Evolutionary conservation across 1,140 invertebrate genomes (phyloP).

Genomic region (Thalassaphorura encarpata): DNA sequence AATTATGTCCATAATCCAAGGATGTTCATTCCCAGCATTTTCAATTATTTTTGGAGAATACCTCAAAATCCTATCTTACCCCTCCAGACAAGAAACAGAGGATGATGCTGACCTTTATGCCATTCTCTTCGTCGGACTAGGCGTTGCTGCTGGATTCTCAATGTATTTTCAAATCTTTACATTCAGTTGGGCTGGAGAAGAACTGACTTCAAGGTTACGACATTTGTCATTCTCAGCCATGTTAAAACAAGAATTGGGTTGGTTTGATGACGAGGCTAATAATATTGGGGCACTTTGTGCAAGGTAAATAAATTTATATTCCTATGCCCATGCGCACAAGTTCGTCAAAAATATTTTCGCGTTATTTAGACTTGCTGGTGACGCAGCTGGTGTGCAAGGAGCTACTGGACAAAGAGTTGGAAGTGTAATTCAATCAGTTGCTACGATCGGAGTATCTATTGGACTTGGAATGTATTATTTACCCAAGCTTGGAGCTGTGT

Average conservation of each 20-base stretch:
- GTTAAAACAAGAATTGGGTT: conserved; percentile 67
- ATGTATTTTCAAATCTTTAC: conserved; percentile 49
- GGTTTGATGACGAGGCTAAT: conserved; percentile 64
- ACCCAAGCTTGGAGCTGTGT: conserved; percentile 58
- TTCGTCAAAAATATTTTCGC: too few relatives aligned
- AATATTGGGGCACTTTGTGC: conserved; percentile 67
- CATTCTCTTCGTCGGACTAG: conserved; percentile 55
- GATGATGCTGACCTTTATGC: conserved; percentile 53
- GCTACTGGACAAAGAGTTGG: conserved; percentile 70
- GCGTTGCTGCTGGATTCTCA: conserved; percentile 50
- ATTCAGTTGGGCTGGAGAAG: conserved; percentile 52
- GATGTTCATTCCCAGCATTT: conserved; percentile 64
- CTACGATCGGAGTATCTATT: conserved; percentile 59
- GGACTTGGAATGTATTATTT: conserved; percentile 63
- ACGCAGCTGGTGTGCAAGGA: conserved; percentile 69
- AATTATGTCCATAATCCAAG: conserved; percentile 57
- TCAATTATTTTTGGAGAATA: conserved; percentile 76
- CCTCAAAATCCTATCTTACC: conserved; percentile 44
- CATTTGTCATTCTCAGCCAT: conserved; percentile 57
- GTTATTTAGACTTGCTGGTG: conserved; percentile 62
- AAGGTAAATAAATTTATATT: too few relatives aligned
- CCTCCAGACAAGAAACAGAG: conserved; percentile 45
- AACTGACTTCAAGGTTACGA: conserved; percentile 38
- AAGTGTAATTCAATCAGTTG: conserved; percentile 61
- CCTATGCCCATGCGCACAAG: too few relatives aligned